Percentiles rank a stretch among this genome's conserved stretches.
Evolutionary conservation across 2,797 vertebrate species (phyloP).

Genomic region (Urosaurus nigricauda): DNA sequence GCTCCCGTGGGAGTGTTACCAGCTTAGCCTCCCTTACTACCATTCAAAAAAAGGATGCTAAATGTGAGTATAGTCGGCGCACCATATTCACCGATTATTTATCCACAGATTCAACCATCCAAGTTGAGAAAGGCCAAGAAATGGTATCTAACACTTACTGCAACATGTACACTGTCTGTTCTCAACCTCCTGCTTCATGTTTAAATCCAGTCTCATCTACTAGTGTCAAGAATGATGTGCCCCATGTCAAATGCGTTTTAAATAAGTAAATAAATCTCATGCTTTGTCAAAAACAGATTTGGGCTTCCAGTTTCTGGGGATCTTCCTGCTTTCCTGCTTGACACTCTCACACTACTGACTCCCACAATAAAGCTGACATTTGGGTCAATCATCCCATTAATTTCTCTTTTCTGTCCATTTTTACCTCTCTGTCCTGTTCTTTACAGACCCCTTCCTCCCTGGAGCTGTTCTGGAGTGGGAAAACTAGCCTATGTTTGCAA

Average conservation of each 20-base stretch:
- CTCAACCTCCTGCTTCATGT: neutral
- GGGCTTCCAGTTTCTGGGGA: neutral
- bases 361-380: neutral
- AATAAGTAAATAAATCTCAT: neutral
- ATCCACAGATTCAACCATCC: neutral
- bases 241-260: neutral
- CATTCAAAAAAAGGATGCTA: neutral
- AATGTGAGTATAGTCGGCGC: neutral
- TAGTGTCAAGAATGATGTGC: neutral
- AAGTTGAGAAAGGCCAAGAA: neutral
- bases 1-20: neutral
- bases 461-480: neutral
- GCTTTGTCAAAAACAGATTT: neutral
- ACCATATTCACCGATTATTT: no score
- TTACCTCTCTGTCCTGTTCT: neutral
- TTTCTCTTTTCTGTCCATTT: neutral
- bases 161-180: neutral
- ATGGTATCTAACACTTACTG: neutral
- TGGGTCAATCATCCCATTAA: neutral
- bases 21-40: neutral
- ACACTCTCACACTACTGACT: neutral
- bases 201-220: neutral
- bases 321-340: neutral
- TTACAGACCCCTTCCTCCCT: conserved; percentile 7
- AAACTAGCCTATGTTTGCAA: neutral